Conservation (phyloP, 2,113 vertebrate genomes). For the Urocitellus parryii region DNA sequence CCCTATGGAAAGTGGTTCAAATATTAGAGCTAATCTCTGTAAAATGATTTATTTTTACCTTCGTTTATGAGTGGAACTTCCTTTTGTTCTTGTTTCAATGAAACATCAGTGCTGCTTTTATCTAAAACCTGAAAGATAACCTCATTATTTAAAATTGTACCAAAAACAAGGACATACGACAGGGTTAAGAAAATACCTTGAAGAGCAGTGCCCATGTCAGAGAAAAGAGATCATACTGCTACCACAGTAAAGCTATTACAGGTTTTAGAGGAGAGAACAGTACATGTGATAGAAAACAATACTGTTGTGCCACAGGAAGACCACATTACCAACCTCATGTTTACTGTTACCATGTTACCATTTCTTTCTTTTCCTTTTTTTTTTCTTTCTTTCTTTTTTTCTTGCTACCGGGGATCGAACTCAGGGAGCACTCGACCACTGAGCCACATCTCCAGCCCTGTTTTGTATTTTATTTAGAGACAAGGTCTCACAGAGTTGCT, state of each 20-base stretch:
- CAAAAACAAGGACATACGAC: neutral
- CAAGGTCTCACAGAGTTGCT: too few species aligned
- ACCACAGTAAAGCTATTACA: rapidly evolving
- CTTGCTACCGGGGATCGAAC: too few species aligned
- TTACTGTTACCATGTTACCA: neutral
- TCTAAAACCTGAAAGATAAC: slow-evolving; percentile 76
- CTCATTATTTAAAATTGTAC: slow-evolving; percentile 50
- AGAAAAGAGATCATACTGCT: neutral
- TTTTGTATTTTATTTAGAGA: too few species aligned
- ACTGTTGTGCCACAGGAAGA: neutral
- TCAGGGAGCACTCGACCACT: too few species aligned
- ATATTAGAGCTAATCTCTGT: neutral
- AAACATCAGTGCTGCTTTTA: neutral
- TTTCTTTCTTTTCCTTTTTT: neutral
- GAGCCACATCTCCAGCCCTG: too few species aligned
- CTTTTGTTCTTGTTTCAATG: slow-evolving; percentile 61
- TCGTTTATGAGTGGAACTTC: slow-evolving; percentile 26
- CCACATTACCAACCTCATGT: neutral
- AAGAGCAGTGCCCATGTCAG: neutral
- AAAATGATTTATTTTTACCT: slow-evolving; percentile 69
- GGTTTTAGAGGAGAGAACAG: neutral
- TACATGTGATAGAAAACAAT: neutral
- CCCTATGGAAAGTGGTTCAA: neutral
- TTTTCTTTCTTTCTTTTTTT: too few species aligned
- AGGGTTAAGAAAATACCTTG: neutral